Base-by-base conservation (phyloP, 1,140 invertebrate genomes). In the Drosophila asahinai region DNA sequence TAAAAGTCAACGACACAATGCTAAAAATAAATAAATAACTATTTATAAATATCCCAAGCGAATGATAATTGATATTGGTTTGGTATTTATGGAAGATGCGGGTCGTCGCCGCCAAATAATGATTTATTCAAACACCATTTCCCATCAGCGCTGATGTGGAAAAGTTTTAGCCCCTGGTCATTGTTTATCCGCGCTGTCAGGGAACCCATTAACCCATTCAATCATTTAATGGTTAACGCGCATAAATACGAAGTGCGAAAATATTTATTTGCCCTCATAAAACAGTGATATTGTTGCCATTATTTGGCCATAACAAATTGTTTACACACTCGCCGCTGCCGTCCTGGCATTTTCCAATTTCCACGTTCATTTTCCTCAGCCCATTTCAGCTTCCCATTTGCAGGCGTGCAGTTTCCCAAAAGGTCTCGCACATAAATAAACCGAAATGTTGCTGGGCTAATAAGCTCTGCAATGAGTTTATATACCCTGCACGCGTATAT, bases 1-100 rank as follows among this genome's bases (percentile, higher is more conserved):
- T 51, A 61, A 70, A 79, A 89, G 81, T 80, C 78, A 82, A 80
- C 83, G 75, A 77, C 81, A 64, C 62, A 52, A 25, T 43, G 54
- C 65, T 45, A 54, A 80, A 80, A 51, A 77, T 70, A 89, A 51
- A 66, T 58, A 61, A 64, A 67, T 65, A 64, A 51, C 64, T 58
- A 78, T 78, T 71, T 61, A 77, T 78, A 77, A 43, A 62, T 62
- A 70, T 45, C 19, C 22, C 14, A 54, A 14, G 33, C 25, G n/a
- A 55, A 60, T 52, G 43, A 40, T 49, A 63, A 77, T 74, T 70
- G 64, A 67, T 68, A 79, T 76, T 63, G 55, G 65, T 62, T 62
- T 43, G 45, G 19, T 61, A 14, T 54, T 73, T 74, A 36, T 36
- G n/a, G 11, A 33, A 43, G 43, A 60, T 43, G 67, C 30, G 17